These are phyloP conservation scores for Pharmacophagus antenor DNA, from an alignment of 2,888 invertebrate species.

Conservation along the genomic window DNA sequence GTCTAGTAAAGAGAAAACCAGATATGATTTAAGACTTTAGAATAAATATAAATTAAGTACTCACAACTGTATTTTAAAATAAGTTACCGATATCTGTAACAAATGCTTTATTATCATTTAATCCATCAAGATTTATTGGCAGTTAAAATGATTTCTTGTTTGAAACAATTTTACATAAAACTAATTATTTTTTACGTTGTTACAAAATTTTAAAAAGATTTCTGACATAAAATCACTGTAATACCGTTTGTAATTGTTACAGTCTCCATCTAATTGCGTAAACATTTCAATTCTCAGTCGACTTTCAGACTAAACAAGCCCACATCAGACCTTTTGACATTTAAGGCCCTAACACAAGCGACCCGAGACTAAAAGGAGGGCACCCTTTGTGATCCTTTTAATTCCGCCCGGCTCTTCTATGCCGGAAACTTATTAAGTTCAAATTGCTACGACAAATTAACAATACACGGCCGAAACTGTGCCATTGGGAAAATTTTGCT, in stretches of 20 bases:
- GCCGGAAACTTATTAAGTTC: conserved; percentile 26
- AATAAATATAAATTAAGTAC: too few relatives aligned
- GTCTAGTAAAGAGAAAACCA: too few relatives aligned
- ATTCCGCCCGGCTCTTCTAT: conserved; percentile 20
- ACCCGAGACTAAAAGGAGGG: conserved; percentile 26
- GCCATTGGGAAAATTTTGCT: conserved; percentile 6
- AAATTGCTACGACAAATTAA: conserved; percentile 28
- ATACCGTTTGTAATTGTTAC: neutral
- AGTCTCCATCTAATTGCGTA: conserved; percentile 3
- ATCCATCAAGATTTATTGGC: too few relatives aligned
- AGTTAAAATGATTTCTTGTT: too few relatives aligned
- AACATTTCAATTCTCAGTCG: conserved; percentile 9
- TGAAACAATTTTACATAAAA: too few relatives aligned
- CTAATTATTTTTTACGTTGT: neutral
- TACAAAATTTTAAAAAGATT: neutral
- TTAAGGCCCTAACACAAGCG: conserved; percentile 20
- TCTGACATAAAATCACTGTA: neutral
- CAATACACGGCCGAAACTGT: conserved; percentile 22
- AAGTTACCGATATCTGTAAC: too few relatives aligned
- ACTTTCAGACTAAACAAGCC: conserved; percentile 20
- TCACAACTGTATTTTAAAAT: too few relatives aligned
- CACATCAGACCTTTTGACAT: conserved; percentile 26
- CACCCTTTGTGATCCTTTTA: conserved; percentile 28
- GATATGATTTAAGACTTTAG: too few relatives aligned
- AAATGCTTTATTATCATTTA: too few relatives aligned